These are phyloP conservation scores for Trinectes maculatus DNA, from an alignment of 2,113 vertebrate genomes.

Conservation along the genomic window DNA sequence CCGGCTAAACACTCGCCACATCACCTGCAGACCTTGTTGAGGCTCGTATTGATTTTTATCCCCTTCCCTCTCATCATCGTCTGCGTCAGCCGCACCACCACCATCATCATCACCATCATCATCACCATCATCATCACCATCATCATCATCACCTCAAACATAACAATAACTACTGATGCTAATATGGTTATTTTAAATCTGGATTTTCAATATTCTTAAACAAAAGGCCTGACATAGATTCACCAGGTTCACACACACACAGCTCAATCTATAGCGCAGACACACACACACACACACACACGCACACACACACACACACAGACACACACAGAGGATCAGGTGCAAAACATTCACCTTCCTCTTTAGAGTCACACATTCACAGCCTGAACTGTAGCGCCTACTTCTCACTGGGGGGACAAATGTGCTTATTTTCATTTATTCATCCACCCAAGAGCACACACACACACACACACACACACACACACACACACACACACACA, in stretches of 20 bases:
- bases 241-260: too few species aligned
- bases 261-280: too few species aligned
- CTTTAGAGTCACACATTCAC: slow-evolving; percentile 1
- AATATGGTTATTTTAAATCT: too few species aligned
- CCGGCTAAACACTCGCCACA: slow-evolving; percentile 42
- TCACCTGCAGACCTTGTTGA: slow-evolving; percentile 45
- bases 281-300: not conserved
- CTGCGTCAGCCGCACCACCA: slow-evolving; percentile 22
- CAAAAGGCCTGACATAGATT: too few species aligned
- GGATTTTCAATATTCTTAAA: too few species aligned
- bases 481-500: slow-evolving; percentile 21
- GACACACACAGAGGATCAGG: not conserved
- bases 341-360: not conserved
- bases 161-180: too few species aligned
- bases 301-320: too few species aligned
- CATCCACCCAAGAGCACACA: too few species aligned
- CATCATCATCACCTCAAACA: slow-evolving; percentile 14
- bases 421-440: slow-evolving; percentile 38
- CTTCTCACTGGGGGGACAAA: slow-evolving; percentile 20
- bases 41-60: slow-evolving; percentile 51
- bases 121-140: not conserved
- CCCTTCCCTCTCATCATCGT: slow-evolving; percentile 45
- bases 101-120: slow-evolving; percentile 5
- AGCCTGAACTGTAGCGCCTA: slow-evolving; percentile 23
- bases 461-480: slow-evolving; percentile 19